Percentiles rank a stretch among this genome's conserved stretches.
Conservation (phyloP, 1,140 invertebrate species). For the Zaprionus davidi region DNA sequence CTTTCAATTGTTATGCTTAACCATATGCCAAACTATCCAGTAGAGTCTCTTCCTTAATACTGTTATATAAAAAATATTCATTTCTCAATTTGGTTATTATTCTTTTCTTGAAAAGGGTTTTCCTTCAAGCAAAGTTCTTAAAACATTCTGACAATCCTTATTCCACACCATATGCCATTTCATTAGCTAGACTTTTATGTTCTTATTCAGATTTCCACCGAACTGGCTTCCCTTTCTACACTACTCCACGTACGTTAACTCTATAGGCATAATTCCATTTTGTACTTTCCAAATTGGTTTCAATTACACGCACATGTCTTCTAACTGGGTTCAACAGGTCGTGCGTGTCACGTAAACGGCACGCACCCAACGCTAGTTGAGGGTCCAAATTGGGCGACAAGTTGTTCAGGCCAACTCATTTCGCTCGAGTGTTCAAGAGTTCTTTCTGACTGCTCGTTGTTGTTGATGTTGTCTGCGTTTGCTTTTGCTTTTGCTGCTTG, state of each 20-base stretch:
- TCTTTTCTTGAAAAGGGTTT: not conserved
- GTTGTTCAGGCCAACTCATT: not conserved
- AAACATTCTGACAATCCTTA: not conserved
- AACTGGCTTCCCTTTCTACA: not conserved
- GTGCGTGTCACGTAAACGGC: not conserved
- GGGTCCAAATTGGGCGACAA: conserved; percentile 15
- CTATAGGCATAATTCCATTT: not conserved
- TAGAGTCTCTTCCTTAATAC: no score
- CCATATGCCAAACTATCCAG: no score
- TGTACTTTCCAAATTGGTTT: not conserved
- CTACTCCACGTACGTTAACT: not conserved
- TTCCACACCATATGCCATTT: not conserved
- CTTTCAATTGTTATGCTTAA: no score
- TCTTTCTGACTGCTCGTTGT: not conserved
- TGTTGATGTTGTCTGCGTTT: not conserved
- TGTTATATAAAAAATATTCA: no score
- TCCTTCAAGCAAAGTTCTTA: not conserved
- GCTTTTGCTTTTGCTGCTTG: conserved; percentile 13
- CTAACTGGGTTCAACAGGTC: not conserved
- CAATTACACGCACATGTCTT: not conserved
- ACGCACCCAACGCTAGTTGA: conserved; percentile 2
- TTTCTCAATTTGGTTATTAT: no score
- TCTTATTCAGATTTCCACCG: not conserved
- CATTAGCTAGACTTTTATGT: not conserved
- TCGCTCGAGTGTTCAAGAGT: conserved; percentile 19